Evolutionary conservation across 2,113 vertebrate species (phyloP).

Genomic region (Vidua macroura): DNA sequence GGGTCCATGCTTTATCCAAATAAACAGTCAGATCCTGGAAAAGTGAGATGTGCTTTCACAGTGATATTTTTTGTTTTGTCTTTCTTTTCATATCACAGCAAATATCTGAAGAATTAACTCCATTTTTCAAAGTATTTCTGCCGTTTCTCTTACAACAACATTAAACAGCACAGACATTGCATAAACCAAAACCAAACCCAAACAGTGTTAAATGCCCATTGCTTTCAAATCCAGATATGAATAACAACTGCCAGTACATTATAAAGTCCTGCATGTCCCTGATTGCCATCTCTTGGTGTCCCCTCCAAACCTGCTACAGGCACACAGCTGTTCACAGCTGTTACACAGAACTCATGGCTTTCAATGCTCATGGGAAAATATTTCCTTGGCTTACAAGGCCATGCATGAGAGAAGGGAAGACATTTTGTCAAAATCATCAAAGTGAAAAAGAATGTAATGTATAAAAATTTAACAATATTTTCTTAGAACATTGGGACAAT

Average conservation of each 20-base stretch:
- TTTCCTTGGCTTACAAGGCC: not conserved
- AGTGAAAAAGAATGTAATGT: not conserved
- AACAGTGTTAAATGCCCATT: not conserved
- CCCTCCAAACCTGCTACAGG: not conserved
- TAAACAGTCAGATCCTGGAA: not conserved
- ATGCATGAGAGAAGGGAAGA: not conserved
- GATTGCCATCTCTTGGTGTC: not conserved
- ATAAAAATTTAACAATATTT: not conserved
- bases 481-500: not conserved
- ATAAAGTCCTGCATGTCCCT: not conserved
- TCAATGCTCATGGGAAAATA: not conserved
- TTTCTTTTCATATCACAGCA: not conserved
- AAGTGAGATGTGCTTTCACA: not conserved
- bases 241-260: not conserved
- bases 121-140: not conserved
- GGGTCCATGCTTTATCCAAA: not conserved
- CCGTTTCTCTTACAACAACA: not conserved
- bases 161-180: not conserved
- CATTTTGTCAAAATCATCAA: not conserved
- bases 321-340: not conserved
- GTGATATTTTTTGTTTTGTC: not conserved
- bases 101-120: not conserved
- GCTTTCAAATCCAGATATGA: not conserved
- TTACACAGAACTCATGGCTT: not conserved
- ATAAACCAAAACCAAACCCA: not conserved